Conservation (phyloP, 2,888 invertebrate genomes). For the Vanessa cardui region DNA sequence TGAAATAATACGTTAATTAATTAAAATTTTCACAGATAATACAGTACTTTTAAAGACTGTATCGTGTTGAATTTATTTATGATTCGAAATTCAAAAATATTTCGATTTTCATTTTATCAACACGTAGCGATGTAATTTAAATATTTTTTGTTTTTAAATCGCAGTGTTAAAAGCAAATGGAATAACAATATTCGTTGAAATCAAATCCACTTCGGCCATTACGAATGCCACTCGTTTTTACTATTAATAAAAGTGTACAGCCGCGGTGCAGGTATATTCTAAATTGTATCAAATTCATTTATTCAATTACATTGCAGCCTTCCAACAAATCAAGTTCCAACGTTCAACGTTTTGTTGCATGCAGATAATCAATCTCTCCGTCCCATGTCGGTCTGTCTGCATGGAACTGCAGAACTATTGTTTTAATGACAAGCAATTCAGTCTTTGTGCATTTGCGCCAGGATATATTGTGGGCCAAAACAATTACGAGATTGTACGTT, state of each 20-base stretch:
- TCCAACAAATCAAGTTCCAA: slow-evolving; percentile 45
- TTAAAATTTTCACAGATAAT: background rate
- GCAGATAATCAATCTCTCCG: slow-evolving; percentile 44
- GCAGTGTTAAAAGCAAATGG: slow-evolving; percentile 8
- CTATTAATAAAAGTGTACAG: slow-evolving; percentile 24
- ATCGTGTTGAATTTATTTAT: too few species aligned
- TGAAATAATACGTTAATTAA: slow-evolving; percentile 58
- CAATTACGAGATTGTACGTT: slow-evolving; percentile 35
- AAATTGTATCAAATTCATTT: slow-evolving; percentile 42
- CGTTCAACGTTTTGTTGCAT: slow-evolving; percentile 42
- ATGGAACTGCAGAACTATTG: slow-evolving; percentile 42
- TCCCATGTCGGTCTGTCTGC: slow-evolving; percentile 41
- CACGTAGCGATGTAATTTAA: background rate
- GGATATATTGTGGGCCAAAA: slow-evolving; percentile 42
- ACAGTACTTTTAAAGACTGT: background rate
- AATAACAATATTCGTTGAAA: slow-evolving; percentile 11
- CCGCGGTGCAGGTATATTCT: slow-evolving; percentile 36
- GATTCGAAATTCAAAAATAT: background rate
- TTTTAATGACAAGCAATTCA: slow-evolving; percentile 43
- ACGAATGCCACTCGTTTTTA: slow-evolving; percentile 20
- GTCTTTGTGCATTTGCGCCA: slow-evolving; percentile 38
- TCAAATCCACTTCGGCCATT: slow-evolving; percentile 14
- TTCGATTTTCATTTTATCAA: background rate
- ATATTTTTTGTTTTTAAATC: slow-evolving; percentile 8
- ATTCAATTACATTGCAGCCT: slow-evolving; percentile 45